phyloP scores from a whole-genome alignment of 2,888 invertebrate genomes.

The Capitulum mitella region DNA sequence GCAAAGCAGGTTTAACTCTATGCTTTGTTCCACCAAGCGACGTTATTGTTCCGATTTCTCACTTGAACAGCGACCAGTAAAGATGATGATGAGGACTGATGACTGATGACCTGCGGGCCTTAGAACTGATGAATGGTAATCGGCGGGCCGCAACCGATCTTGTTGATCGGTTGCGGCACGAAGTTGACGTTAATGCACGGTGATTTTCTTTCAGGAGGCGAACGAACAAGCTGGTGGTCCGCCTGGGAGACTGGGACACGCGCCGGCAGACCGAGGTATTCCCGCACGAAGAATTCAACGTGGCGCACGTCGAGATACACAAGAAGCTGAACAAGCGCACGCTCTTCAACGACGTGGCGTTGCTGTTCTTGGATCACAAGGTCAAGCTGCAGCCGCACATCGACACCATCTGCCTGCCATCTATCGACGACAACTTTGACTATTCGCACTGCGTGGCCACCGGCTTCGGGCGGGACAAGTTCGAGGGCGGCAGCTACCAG shows the following conservation, averaged over 20 bases:
- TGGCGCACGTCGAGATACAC: slow-evolving; percentile 42
- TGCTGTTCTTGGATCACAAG: slow-evolving; percentile 57
- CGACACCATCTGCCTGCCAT: slow-evolving; percentile 60
- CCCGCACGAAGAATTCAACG: slow-evolving; percentile 62
- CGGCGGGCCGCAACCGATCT: too few relatives aligned
- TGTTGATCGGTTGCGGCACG: too few relatives aligned
- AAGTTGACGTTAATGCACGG: too few relatives aligned
- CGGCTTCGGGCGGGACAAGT: slow-evolving; percentile 67
- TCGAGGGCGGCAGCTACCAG: slow-evolving; percentile 54
- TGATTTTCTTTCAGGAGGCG: not conserved
- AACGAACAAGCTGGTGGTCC: slow-evolving; percentile 47
- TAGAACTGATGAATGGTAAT: too few relatives aligned
- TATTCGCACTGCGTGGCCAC: slow-evolving; percentile 57
- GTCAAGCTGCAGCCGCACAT: slow-evolving; percentile 60
- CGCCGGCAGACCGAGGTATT: slow-evolving; percentile 61
- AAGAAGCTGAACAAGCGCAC: slow-evolving; percentile 34
- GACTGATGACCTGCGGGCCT: too few relatives aligned
- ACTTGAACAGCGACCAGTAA: too few relatives aligned
- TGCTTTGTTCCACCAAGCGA: too few relatives aligned
- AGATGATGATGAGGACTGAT: too few relatives aligned
- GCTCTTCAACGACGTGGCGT: slow-evolving; percentile 58
- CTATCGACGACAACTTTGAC: slow-evolving; percentile 49
- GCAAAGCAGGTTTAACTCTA: too few relatives aligned
- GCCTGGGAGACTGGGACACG: slow-evolving; percentile 78
- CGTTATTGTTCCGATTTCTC: too few relatives aligned